Evolutionary conservation across 2,113 vertebrate genomes (phyloP).

Genomic region (Pseudorectes ferrugineus): DNA sequence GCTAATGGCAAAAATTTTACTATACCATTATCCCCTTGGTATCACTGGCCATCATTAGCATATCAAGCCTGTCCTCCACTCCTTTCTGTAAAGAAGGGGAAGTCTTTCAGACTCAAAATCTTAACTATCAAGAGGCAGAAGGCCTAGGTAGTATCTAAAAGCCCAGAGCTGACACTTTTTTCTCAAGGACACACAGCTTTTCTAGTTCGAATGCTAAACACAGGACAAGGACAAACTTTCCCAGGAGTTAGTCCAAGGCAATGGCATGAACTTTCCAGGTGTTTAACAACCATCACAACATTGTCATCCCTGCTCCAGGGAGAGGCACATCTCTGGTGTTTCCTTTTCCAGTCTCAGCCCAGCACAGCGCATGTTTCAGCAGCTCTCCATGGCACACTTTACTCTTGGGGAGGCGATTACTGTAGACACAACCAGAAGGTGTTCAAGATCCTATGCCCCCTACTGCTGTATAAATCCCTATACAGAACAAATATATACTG

Average conservation of each 20-base stretch:
- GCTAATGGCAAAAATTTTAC: background rate
- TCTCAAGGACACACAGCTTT: background rate
- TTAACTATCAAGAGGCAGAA: background rate
- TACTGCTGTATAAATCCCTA: background rate
- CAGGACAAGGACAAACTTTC: background rate
- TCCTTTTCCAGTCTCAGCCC: background rate
- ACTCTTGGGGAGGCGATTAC: background rate
- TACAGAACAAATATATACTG: background rate
- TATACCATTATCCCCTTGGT: background rate
- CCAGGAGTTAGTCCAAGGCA: background rate
- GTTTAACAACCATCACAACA: background rate
- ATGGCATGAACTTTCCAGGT: background rate
- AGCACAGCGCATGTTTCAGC: background rate
- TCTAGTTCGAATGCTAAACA: background rate
- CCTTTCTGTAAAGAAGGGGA: background rate
- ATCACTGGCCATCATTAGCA: background rate
- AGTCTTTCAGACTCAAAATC: background rate
- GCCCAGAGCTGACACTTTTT: background rate
- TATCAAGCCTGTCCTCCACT: background rate
- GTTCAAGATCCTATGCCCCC: background rate
- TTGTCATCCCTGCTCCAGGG: background rate
- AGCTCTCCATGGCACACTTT: background rate
- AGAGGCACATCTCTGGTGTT: background rate
- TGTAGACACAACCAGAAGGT: background rate
- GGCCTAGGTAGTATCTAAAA: background rate